Evolutionary conservation across 2,797 vertebrate genomes (phyloP).

Genomic region (Champsocephalus gunnari): DNA sequence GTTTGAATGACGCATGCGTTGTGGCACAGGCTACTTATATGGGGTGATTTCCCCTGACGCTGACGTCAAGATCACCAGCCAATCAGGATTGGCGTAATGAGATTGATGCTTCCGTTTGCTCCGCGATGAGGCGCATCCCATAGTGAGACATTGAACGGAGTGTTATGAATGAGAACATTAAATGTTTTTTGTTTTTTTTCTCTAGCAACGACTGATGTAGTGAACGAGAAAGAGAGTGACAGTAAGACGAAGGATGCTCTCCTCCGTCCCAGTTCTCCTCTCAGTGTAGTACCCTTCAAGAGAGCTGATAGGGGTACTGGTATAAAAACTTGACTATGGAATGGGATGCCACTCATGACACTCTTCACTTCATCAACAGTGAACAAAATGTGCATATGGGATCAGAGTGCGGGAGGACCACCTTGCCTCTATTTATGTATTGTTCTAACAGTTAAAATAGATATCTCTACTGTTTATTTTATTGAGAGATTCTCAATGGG

Average conservation of each 20-base stretch:
- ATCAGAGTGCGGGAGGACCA: too few species aligned
- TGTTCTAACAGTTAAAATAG: too few species aligned
- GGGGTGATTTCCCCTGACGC: too few species aligned
- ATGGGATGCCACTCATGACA: slow-evolving; percentile 21
- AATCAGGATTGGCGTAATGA: too few species aligned
- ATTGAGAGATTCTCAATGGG: background rate
- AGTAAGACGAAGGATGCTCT: slow-evolving; percentile 2
- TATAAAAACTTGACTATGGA: slow-evolving; percentile 19
- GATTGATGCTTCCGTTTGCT: too few species aligned
- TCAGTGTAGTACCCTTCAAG: slow-evolving; percentile 30
- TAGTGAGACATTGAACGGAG: too few species aligned
- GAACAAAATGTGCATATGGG: too few species aligned
- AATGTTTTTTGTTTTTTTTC: slow-evolving; percentile 7
- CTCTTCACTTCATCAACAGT: slow-evolving; percentile 12
- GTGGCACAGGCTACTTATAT: too few species aligned
- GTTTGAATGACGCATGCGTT: too few species aligned
- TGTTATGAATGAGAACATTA: background rate
- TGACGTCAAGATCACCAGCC: too few species aligned
- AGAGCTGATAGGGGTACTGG: slow-evolving; percentile 11
- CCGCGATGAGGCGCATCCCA: too few species aligned
- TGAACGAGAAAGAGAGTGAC: slow-evolving; percentile 21
- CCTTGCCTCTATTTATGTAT: too few species aligned
- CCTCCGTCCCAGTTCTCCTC: slow-evolving; percentile 1
- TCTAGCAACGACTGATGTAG: slow-evolving; percentile 5
- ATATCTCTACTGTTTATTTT: background rate